These are phyloP conservation scores for Hydrocynus forskahlii DNA, from an alignment of 2,797 vertebrate genomes.

Conservation along the genomic window DNA sequence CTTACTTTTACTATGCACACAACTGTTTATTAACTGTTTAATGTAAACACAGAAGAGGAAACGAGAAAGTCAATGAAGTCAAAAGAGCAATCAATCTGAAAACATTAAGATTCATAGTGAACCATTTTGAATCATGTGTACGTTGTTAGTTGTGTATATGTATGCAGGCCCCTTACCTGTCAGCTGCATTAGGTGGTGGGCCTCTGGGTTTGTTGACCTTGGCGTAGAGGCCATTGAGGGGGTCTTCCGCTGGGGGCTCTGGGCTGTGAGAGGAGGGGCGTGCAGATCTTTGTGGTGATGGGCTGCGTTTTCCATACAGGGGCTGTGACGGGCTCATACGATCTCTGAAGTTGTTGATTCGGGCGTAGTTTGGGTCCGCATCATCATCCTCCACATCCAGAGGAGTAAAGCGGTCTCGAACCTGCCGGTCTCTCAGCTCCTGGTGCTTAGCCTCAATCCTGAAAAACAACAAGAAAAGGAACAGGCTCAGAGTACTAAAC, in stretches of 20 bases:
- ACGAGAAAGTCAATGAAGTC: neutral
- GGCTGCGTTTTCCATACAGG: constrained; percentile 50
- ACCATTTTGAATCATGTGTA: neutral
- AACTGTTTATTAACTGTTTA: too few relatives aligned
- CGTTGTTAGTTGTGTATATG: neutral
- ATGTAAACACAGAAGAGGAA: neutral
- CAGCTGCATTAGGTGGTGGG: constrained; percentile 74
- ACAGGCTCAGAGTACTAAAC: neutral
- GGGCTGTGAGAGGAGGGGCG: constrained; percentile 74
- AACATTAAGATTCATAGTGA: neutral
- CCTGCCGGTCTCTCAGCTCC: constrained; percentile 83
- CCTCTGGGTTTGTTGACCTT: constrained; percentile 91
- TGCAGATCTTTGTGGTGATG: constrained; percentile 67
- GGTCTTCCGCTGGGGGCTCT: constrained; percentile 82
- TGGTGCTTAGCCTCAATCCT: constrained; percentile 92
- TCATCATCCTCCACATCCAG: constrained; percentile 92
- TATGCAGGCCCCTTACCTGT: constrained; percentile 81
- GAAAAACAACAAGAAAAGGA: constrained; percentile 15
- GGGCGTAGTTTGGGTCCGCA: constrained; percentile 92
- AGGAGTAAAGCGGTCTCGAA: constrained; percentile 69
- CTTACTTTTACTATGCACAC: too few relatives aligned
- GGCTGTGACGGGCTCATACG: constrained; percentile 55
- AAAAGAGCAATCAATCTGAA: neutral
- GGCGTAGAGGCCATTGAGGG: constrained; percentile 89
- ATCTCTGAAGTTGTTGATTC: constrained; percentile 90